A percentile compares a stretch with the other conserved stretches of the same genome.
phyloP scores from a whole-genome alignment of 2,113 vertebrate species.

The Emberiza fucata region DNA sequence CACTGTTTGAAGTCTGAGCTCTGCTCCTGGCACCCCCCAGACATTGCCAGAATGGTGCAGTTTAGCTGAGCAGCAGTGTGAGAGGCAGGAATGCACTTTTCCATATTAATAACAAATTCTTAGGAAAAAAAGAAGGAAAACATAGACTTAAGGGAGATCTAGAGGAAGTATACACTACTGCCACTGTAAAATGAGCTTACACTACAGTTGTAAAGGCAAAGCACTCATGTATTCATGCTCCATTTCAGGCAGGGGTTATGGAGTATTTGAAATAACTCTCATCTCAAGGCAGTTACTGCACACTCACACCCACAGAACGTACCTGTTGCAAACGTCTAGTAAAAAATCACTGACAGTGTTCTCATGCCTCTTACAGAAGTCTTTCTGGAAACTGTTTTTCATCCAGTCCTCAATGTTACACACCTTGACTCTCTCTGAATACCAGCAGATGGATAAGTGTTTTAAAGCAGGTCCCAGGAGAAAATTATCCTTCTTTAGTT shows the following conservation, averaged over 20 bases:
- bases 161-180: neutral
- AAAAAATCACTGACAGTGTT: conserved; percentile 83
- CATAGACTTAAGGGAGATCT: neutral
- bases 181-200: neutral
- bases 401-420: conserved; percentile 93
- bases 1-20: neutral
- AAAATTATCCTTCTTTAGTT: conserved; percentile 86
- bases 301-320: conserved; percentile 54
- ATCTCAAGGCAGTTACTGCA: neutral
- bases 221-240: neutral
- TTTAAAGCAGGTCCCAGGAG: conserved; percentile 83
- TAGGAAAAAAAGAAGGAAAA: neutral
- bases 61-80: neutral
- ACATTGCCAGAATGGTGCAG: neutral
- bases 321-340: conserved; percentile 82
- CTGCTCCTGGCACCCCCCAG: neutral
- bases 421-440: conserved; percentile 88
- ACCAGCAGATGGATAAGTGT: conserved; percentile 86
- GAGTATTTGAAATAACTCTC: neutral
- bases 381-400: conserved; percentile 87
- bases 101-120: neutral
- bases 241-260: neutral
- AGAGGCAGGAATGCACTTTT: neutral
- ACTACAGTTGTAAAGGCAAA: neutral
- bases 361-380: conserved; percentile 86